These are phyloP conservation scores for Eurypyga helias DNA, from an alignment of 2,113 vertebrate genomes.

Conservation along the genomic window DNA sequence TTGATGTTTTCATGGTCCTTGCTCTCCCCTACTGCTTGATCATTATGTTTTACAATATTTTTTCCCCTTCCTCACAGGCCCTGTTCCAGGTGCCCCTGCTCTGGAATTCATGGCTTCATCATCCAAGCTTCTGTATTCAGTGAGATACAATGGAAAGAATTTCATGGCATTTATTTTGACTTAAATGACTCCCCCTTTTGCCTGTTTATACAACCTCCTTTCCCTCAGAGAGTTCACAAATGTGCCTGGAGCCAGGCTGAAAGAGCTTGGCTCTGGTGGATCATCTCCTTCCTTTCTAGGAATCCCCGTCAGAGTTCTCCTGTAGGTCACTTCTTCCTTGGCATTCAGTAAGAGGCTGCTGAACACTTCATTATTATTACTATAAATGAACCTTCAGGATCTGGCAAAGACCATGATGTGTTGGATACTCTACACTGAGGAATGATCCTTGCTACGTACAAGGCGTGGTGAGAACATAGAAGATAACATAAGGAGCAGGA, in stretches of 20 bases:
- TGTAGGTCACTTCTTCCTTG: not conserved
- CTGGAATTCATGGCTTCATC: constrained; percentile 59
- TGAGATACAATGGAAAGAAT: constrained; percentile 71
- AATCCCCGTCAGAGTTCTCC: not conserved
- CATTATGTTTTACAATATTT: constrained; percentile 61
- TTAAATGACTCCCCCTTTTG: not conserved
- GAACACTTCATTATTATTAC: not conserved
- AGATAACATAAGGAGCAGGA: not conserved
- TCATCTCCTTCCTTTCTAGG: not conserved
- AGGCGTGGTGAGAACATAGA: rapidly evolving
- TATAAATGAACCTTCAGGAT: not conserved
- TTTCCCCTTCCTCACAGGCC: constrained; percentile 57
- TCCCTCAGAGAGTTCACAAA: not conserved
- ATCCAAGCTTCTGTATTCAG: constrained; percentile 10
- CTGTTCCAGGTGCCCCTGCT: constrained; percentile 46
- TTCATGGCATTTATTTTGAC: constrained; percentile 34
- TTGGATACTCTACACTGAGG: not conserved
- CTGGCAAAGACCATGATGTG: not conserved
- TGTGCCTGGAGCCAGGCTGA: not conserved
- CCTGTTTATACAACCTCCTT: constrained; percentile 23
- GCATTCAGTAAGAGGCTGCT: not conserved
- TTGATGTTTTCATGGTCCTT: constrained; percentile 59
- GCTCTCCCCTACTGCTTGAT: constrained; percentile 56
- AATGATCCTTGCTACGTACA: not conserved
- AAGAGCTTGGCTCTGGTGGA: not conserved